Evolutionary conservation across 2,113 vertebrate species (phyloP).

Genomic region (Baryphthengus martii): DNA sequence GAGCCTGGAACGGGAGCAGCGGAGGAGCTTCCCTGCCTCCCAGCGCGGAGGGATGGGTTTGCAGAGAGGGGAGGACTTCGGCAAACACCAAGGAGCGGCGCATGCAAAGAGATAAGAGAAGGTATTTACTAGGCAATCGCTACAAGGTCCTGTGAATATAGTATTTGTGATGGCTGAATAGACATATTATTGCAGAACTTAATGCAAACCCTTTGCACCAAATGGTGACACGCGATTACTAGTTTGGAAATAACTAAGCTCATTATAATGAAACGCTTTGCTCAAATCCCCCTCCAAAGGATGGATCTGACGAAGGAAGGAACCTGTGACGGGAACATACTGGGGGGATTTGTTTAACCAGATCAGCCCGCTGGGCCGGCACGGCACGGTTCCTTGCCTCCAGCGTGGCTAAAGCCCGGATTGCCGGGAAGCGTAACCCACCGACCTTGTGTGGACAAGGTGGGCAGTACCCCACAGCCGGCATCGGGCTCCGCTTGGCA

Average conservation of each 20-base stretch:
- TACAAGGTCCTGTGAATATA: slow-evolving; percentile 15
- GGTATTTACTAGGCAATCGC: slow-evolving; percentile 10
- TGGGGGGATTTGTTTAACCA: slow-evolving; percentile 57
- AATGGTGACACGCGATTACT: background rate
- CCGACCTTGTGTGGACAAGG: background rate
- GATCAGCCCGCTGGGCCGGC: slow-evolving; percentile 8
- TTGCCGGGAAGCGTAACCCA: background rate
- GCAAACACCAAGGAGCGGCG: background rate
- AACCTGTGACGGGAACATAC: background rate
- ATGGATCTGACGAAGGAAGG: background rate
- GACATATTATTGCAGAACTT: background rate
- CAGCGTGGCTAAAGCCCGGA: background rate
- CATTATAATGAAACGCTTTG: background rate
- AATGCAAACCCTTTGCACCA: background rate
- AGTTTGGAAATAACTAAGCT: slow-evolving; percentile 6
- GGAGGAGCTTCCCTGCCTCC: background rate
- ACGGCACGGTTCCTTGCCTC: background rate
- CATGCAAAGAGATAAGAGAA: slow-evolving; percentile 15
- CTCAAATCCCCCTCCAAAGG: slow-evolving; percentile 46
- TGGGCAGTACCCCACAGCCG: background rate
- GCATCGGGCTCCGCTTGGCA: background rate
- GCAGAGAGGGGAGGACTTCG: background rate
- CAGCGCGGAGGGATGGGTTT: background rate
- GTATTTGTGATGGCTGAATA: slow-evolving; percentile 36
- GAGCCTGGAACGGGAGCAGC: rapidly evolving